Base-by-base conservation (phyloP, 2,888 invertebrate genomes). In the Netelia melanura region DNA sequence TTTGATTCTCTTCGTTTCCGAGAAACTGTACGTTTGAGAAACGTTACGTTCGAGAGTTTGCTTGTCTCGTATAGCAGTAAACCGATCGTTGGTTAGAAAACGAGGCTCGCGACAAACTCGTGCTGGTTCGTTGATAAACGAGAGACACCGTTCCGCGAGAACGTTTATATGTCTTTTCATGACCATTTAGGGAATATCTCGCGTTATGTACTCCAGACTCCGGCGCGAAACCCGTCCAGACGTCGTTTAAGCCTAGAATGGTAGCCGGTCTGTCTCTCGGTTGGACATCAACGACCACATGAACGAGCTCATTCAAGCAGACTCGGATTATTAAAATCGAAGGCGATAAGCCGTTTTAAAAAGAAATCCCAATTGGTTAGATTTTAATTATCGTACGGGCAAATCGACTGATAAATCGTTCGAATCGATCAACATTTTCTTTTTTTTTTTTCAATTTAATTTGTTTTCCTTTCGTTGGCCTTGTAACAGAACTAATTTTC, bases 111-210 rank as follows among this genome's bases (percentile, higher is more conserved):
- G 30, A 30, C 30, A 30, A 48, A 48, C 48, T 25, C 17, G 17
- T 48, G 14, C 14, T 14, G 2, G 11, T 48, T 48, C 43, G 67
- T 67, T 48, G 48, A 21, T 44, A 21, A 17, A 43, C 6, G 3
- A 52, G 30, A 54, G 56, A 58, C 48, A 65, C 77, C 82, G 71
- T 81, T 75, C 23, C 23, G 44, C 78, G 65, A 43, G 58, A 11
- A 25, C 71, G 58, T 17, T n/a, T 77, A 58, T 58, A 65, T 65
- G 82, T 71, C 65, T 61, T 17, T 48, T 74, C 72, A 52, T 81
- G 30, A 54, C 84, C 84, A 68, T 81, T 84, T 81, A 84, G 54
- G 74, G 81, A 74, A 54, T 68, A 81, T 81, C 68, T 48, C 74
- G 62, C 54, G 72, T 44, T 81, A 68, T 68, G 54, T 68, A 72